Base-by-base conservation (phyloP, 2,113 vertebrate species). In the Sapajus apella region DNA sequence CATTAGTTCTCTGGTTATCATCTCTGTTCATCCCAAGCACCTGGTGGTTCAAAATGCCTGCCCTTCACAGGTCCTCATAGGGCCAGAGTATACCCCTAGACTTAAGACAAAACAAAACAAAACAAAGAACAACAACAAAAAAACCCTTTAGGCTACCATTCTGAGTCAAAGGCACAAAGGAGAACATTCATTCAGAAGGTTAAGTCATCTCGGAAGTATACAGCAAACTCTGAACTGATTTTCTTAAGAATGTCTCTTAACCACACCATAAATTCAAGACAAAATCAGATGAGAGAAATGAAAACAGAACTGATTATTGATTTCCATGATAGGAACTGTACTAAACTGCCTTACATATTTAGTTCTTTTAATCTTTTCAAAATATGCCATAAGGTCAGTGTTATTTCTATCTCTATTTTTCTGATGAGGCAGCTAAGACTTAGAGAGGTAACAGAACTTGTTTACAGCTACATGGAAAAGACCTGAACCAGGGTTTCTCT, bases 231-330 rank as follows among this genome's bases (percentile, higher is more conserved):
- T 66, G 73, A 90, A 84, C 16, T 81, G 43, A 66, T 90, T 73
- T 92, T 95, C 77, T 94, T 90, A 90, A 82, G 50, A 76, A 86
- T 76, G 20, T 92, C 80, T 97, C 55, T 37, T 87, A 92, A 84
- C 35, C 18, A 72, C 11, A 85, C 21, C 32, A 77, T 55, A 93
- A 90, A 94, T 76, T 72, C 27, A 95, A 70, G 52, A 83, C 18
- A 73, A 92, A 95, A 84, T 90, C 70, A 95, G 27, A 93, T 70
- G n/a, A 85, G 93, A 86, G 58, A 40, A 94, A 93, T 82, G 35
- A 94, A 94, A 86, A 94, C 52, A 87, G 17, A 89, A 89, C 45
- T 72, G n/a, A 76, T 77, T 73, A 35, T 4, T 87, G 40, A 75
- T 83, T 90, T 94, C 68, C 10, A 43, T n/a, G n/a, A 90, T 21